phyloP scores from a whole-genome alignment of 2,888 invertebrate species.

The Lamellibrachia satsuma region DNA sequence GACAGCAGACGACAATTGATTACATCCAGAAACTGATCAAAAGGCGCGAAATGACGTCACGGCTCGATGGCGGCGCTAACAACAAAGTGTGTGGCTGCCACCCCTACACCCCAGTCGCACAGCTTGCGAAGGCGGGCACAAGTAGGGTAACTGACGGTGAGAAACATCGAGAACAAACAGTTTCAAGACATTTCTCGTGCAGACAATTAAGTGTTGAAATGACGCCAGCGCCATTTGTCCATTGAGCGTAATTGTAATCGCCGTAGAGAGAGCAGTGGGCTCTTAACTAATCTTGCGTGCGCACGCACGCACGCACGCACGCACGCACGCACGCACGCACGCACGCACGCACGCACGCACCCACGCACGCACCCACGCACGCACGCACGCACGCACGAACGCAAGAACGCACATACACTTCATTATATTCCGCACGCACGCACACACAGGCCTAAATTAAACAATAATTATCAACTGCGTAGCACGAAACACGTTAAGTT shows the following conservation, averaged over 20 bases:
- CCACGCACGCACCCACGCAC: no score
- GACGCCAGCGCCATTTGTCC: neutral
- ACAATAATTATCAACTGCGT: neutral
- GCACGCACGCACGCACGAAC: no score
- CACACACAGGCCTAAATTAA: neutral
- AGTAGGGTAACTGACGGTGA: neutral
- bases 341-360: neutral
- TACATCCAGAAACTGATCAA: neutral
- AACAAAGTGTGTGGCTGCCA: neutral
- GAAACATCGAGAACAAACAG: neutral
- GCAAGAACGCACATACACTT: neutral
- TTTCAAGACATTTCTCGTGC: neutral
- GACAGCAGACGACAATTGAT: conserved; percentile 3
- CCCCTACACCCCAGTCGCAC: neutral
- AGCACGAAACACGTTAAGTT: neutral
- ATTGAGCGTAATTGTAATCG: neutral
- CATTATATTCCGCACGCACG: neutral
- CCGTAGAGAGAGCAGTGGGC: neutral
- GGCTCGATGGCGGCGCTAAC: neutral
- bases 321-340: neutral
- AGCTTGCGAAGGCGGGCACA: neutral
- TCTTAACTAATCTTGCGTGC: neutral
- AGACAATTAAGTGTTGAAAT: neutral
- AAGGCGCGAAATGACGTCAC: conserved; percentile 5
- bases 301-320: neutral